Percentiles rank a stretch among this genome's conserved stretches.
These are phyloP conservation scores for Proctacanthus coquilletti DNA, from an alignment of 1,140 invertebrate species.

Conservation along the genomic window DNA sequence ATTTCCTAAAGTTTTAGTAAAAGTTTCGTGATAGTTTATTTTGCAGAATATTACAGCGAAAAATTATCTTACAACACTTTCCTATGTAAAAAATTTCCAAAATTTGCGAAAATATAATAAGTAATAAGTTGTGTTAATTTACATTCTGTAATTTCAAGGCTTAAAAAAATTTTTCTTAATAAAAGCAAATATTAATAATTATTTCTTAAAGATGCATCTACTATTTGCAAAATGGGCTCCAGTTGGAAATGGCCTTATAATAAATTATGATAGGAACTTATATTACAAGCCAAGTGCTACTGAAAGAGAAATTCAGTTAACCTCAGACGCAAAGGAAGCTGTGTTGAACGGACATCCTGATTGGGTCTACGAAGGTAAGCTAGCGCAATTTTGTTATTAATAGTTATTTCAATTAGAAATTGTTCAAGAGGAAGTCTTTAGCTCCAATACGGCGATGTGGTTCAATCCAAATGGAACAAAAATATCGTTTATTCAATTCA, in stretches of 20 bases:
- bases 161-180: not conserved
- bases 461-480: conserved; percentile 69
- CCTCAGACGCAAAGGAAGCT: conserved; percentile 38
- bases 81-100: too few relatives aligned
- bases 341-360: conserved; percentile 66
- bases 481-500: conserved; percentile 68
- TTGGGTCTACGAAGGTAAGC: conserved; percentile 58
- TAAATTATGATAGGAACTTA: conserved; percentile 64
- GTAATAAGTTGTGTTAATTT: too few relatives aligned
- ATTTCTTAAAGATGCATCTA: conserved; percentile 6
- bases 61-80: too few relatives aligned
- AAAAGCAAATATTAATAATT: too few relatives aligned
- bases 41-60: too few relatives aligned
- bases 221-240: conserved; percentile 21
- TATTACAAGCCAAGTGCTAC: conserved; percentile 45
- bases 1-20: too few relatives aligned
- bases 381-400: conserved; percentile 4
- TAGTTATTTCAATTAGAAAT: conserved; percentile 2
- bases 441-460: conserved; percentile 72
- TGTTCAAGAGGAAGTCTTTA: conserved; percentile 77
- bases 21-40: too few relatives aligned
- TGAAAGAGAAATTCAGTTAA: conserved; percentile 35
- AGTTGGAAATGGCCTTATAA: conserved; percentile 45
- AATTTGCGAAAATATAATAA: too few relatives aligned
- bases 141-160: not conserved